Evolutionary conservation across 30 jellyfish, hydroid and myxozoan genomes (phyloP), one percentile per base, ranked within the genome.

Genomic region (Rhopilema esculentum): DNA sequence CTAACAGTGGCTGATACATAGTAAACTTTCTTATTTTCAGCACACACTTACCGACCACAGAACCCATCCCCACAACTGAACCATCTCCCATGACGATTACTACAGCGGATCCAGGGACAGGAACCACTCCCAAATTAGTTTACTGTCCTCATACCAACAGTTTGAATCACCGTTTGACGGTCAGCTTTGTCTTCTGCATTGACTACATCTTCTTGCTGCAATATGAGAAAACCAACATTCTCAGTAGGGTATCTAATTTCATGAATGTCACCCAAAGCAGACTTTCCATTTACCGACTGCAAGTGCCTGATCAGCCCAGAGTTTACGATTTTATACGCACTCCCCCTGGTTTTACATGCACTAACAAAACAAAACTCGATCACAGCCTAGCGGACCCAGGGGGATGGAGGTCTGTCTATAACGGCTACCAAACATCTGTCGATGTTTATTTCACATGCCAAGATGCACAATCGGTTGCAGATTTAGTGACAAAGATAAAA

Each of bases 381-480:
- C 86, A 72, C 30, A 66, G 92, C 49, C 75, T 84, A 8, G 92
- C 92, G 15, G 87, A 84, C 31, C 69, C 30, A 12, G 92, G 80
- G 25, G 92, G 86, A 25, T 84, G 92, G 86, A 72, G 80, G 64
- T 6, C 28, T 23, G 49, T 32, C 25, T 84, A 72, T 61, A 70
- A 84, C n/a, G 92, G 92, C 1, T 84, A 84, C 51, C 92, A 84
- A 50, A 84, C 92, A 1, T n/a, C 86, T 0, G 92, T 74, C 2
- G 86, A 84, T 30, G 32, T 84, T 33, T 48, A 71, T 19, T 84
- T 70, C 61, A 51, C 87, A 1, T 84, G 92, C 32, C 29, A 70
- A 70, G 80, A 84, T 27, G 86, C 92, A 31, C 87, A 72, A 12
- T 6, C 15, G 26, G 86, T 84, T 30, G 32, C 53, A 21, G 66